Conservation (phyloP, 2,888 invertebrate species). For the Steinernema carpocapsae region DNA sequence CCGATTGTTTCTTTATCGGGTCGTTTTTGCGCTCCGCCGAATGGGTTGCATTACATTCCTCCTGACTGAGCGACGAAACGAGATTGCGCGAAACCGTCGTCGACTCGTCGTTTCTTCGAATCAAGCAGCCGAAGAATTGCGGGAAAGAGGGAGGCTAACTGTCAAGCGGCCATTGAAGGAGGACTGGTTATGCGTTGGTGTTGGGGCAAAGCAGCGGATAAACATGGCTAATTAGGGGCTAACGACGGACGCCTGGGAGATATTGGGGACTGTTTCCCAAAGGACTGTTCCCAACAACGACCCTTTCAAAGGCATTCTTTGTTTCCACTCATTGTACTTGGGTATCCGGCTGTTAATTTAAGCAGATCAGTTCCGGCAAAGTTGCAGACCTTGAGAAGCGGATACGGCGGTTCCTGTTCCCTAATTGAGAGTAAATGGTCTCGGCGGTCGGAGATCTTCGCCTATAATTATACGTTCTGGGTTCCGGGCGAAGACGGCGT, state of each 20-base stretch:
- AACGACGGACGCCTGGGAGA: background rate
- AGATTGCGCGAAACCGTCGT: conserved; percentile 33
- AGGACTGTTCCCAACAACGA: too few species aligned
- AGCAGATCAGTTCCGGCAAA: too few species aligned
- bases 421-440: conserved; percentile 25
- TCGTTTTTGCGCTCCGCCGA: conserved; percentile 10
- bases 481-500: background rate
- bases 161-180: conserved; percentile 1
- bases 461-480: background rate
- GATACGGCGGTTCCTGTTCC: conserved; percentile 14
- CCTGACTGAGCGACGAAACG: conserved; percentile 6
- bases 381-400: too few species aligned
- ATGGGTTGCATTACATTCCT: conserved; percentile 22
- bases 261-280: too few species aligned
- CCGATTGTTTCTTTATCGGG: background rate
- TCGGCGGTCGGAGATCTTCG: background rate
- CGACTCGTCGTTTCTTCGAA: conserved; percentile 15
- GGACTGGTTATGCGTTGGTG: conserved; percentile 15
- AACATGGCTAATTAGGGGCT: background rate
- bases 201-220: background rate
- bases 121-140: conserved; percentile 12
- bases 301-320: too few species aligned
- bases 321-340: too few species aligned
- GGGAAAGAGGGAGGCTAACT: conserved; percentile 12
- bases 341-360: too few species aligned